Conservation (phyloP, 2,888 invertebrate genomes). For the Caradrina clavipalpis region DNA sequence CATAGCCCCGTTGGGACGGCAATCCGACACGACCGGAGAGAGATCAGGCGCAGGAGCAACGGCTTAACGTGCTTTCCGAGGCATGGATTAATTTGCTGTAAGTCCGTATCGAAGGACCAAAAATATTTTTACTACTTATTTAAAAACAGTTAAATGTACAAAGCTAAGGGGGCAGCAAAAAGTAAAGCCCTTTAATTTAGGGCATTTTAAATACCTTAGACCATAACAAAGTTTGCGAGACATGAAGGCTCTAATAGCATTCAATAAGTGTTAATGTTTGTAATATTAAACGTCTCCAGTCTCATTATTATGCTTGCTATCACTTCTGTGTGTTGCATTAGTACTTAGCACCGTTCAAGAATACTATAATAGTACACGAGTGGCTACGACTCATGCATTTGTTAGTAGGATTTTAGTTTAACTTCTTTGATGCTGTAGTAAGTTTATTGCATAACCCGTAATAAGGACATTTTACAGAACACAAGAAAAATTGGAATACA, state of each 20-base stretch:
- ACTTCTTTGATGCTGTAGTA: background rate
- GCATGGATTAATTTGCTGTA: too few relatives aligned
- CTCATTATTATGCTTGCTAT: slow-evolving; percentile 34
- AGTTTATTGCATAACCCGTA: background rate
- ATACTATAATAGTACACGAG: slow-evolving; percentile 18
- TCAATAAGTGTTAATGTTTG: slow-evolving; percentile 2
- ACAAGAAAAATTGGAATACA: too few relatives aligned
- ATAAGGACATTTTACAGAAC: too few relatives aligned
- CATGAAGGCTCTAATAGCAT: slow-evolving; percentile 9
- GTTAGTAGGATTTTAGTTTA: slow-evolving; percentile 1
- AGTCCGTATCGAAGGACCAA: background rate
- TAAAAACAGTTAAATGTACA: too few relatives aligned
- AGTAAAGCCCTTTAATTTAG: too few relatives aligned
- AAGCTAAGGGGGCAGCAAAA: too few relatives aligned
- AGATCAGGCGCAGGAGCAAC: too few relatives aligned
- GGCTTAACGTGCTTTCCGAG: too few relatives aligned
- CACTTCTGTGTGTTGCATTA: slow-evolving; percentile 6
- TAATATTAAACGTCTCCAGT: slow-evolving; percentile 5
- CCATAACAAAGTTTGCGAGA: background rate
- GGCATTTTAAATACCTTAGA: background rate
- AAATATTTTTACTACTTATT: background rate
- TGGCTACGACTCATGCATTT: slow-evolving; percentile 5
- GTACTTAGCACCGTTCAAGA: slow-evolving; percentile 24
- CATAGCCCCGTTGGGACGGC: too few relatives aligned
- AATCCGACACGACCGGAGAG: too few relatives aligned